phyloP scores from a whole-genome alignment of 2,113 vertebrate species.

The Dicrurus megarhynchus region DNA sequence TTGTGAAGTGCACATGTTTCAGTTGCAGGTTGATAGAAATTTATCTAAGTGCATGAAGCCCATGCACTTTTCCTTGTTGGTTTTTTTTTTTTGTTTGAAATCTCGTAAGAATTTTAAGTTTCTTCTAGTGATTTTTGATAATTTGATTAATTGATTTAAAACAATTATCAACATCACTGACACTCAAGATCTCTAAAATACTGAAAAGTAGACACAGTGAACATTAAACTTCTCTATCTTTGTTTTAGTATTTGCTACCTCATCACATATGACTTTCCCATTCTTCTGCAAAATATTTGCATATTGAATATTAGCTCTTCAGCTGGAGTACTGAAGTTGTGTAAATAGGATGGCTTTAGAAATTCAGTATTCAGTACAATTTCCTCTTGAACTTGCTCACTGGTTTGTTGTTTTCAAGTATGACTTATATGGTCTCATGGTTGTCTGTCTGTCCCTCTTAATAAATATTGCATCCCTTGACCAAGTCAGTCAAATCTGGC shows the following conservation, averaged over 20 bases:
- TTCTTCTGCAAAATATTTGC: background rate
- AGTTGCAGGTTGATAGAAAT: background rate
- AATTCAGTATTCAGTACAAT: background rate
- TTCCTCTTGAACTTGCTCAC: background rate
- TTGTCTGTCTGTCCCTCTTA: background rate
- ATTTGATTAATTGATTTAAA: background rate
- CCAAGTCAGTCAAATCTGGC: background rate
- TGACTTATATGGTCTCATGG: rapidly evolving
- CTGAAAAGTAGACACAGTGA: background rate
- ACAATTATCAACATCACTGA: background rate
- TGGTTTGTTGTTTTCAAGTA: background rate
- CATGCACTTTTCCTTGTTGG: rapidly evolving
- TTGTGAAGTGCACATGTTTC: background rate
- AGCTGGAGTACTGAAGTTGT: background rate
- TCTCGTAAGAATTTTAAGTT: background rate
- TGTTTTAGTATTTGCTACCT: background rate
- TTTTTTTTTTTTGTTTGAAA: background rate
- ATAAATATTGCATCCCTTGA: background rate
- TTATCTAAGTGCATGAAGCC: background rate
- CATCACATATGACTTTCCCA: background rate
- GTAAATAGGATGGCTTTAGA: background rate
- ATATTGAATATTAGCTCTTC: background rate
- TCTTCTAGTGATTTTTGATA: background rate
- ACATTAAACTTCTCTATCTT: background rate
- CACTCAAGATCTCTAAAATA: background rate